Evolutionary conservation across 2,797 vertebrate genomes (phyloP).

Genomic region (Rhynchotus rufescens): DNA sequence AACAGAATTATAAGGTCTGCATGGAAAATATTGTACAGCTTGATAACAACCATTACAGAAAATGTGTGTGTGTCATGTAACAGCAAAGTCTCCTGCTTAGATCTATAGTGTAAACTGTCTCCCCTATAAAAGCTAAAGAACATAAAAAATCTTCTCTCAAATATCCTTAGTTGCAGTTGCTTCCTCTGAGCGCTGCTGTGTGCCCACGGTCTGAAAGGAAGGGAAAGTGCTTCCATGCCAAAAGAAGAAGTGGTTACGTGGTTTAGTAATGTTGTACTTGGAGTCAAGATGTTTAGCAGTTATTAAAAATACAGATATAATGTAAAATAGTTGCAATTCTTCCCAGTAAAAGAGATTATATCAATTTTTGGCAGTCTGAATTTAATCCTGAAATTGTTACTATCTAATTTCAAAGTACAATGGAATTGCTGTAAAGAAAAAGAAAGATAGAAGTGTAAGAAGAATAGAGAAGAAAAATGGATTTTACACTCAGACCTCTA

Average conservation of each 20-base stretch:
- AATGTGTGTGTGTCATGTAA: background rate
- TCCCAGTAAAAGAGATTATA: background rate
- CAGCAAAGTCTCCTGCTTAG: background rate
- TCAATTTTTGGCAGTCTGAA: background rate
- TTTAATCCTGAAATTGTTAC: background rate
- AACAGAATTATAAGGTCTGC: background rate
- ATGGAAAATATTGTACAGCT: background rate
- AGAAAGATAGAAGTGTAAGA: background rate
- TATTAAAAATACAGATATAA: background rate
- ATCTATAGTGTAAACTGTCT: background rate
- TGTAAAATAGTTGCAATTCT: background rate
- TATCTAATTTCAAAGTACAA: background rate
- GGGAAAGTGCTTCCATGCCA: background rate
- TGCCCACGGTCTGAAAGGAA: background rate
- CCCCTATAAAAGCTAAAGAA: background rate
- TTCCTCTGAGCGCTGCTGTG: fast-evolving
- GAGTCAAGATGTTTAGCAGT: background rate
- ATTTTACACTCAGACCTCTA: background rate
- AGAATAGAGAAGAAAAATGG: constrained; percentile 16
- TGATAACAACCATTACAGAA: background rate
- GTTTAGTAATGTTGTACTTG: background rate
- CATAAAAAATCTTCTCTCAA: background rate
- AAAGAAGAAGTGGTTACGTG: background rate
- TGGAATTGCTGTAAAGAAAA: background rate
- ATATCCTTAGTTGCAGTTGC: background rate